A percentile compares a stretch with the other conserved stretches of the same genome.
These are phyloP conservation scores for Napeogenes inachia DNA, from an alignment of 2,888 invertebrate species.

Conservation along the genomic window DNA sequence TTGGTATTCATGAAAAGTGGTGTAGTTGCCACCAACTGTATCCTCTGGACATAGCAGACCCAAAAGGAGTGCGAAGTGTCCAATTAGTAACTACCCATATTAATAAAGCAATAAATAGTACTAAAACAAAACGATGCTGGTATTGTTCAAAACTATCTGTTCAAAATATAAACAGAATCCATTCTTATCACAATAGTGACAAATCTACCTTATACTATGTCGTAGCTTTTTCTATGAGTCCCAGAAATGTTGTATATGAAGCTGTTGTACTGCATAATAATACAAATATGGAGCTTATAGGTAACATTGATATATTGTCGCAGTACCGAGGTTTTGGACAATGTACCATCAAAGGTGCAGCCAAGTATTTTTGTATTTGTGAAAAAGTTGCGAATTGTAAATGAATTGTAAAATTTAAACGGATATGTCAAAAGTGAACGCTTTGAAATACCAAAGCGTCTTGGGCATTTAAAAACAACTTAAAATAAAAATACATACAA, in stretches of 20 bases:
- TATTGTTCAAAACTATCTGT: constrained; percentile 75
- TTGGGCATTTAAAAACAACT: no score
- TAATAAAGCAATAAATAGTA: constrained; percentile 38
- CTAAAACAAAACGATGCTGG: constrained; percentile 57
- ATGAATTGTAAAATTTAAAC: constrained; percentile 9
- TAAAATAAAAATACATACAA: no score
- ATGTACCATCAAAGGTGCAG: constrained; percentile 46
- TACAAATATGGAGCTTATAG: constrained; percentile 66
- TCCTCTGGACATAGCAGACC: constrained; percentile 59
- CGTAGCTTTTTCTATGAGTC: constrained; percentile 82
- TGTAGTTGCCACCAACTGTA: constrained; percentile 84
- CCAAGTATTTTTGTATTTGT: constrained; percentile 56
- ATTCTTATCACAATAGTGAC: constrained; percentile 65
- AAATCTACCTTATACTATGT: constrained; percentile 73
- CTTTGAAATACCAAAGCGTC: no score
- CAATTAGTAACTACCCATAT: constrained; percentile 61
- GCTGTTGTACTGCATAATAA: constrained; percentile 77
- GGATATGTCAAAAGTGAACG: no score
- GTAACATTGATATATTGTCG: constrained; percentile 76
- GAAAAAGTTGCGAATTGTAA: constrained; percentile 33
- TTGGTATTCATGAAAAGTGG: constrained; percentile 84
- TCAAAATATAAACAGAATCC: constrained; percentile 70
- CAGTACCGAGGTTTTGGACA: constrained; percentile 51
- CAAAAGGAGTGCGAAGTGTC: constrained; percentile 73
- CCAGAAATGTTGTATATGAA: constrained; percentile 83